Conservation (phyloP, 1,140 invertebrate species). For the Lethocerus indicus region DNA sequence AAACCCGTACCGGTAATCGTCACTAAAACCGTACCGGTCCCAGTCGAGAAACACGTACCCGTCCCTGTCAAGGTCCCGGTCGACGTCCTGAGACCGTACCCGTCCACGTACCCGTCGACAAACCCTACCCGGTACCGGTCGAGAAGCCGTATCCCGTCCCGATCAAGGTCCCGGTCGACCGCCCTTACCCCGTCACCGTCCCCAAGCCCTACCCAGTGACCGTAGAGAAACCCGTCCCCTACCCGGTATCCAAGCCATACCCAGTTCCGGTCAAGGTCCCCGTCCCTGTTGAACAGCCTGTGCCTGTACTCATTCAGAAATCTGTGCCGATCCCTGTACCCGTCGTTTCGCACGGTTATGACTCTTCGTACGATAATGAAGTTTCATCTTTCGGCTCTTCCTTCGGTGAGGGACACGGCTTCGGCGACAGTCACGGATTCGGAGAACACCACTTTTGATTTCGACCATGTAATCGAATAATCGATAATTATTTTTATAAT, state of each 20-base stretch:
- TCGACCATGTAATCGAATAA: too few relatives aligned
- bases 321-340: background rate
- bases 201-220: slow-evolving; percentile 8
- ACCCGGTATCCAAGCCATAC: background rate
- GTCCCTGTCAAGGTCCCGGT: slow-evolving; percentile 4
- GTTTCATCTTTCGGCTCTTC: too few relatives aligned
- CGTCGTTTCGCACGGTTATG: background rate
- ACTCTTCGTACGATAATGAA: slow-evolving; percentile 13
- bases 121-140: background rate
- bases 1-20: slow-evolving; percentile 2
- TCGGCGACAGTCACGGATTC: too few relatives aligned
- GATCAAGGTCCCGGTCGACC: slow-evolving; percentile 8
- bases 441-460: too few relatives aligned
- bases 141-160: slow-evolving; percentile 7
- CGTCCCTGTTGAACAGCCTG: slow-evolving; percentile 2
- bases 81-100: slow-evolving; percentile 5
- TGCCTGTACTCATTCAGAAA: background rate
- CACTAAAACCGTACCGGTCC: background rate
- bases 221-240: slow-evolving; percentile 9
- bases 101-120: slow-evolving; percentile 3
- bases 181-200: slow-evolving; percentile 7
- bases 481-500: too few relatives aligned
- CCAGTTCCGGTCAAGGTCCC: slow-evolving; percentile 1
- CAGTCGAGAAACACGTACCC: slow-evolving; percentile 3
- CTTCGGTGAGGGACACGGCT: too few relatives aligned